Evolutionary conservation across 2,888 invertebrate genomes (phyloP).

Genomic region (Lasioglossum malachurum): DNA sequence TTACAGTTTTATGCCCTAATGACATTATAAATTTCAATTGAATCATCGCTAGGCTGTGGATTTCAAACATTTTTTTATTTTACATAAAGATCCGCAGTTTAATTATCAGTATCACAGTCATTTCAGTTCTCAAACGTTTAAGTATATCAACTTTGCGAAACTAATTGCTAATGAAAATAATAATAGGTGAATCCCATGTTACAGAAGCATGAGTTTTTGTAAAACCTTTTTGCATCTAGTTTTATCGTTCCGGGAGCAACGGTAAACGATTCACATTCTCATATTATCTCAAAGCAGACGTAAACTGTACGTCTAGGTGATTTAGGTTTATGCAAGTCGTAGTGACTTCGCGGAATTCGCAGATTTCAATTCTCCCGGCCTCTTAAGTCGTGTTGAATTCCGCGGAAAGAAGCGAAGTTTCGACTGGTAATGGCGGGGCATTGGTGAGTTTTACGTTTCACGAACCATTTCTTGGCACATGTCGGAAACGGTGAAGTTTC

Average conservation of each 20-base stretch:
- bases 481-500: slow-evolving; percentile 26
- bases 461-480: slow-evolving; percentile 50
- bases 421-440: slow-evolving; percentile 33
- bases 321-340: slow-evolving; percentile 18
- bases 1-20: no score
- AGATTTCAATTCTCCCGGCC: slow-evolving; percentile 41
- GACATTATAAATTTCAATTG: not conserved
- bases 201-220: not conserved
- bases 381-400: slow-evolving; percentile 33
- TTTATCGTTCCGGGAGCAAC: not conserved
- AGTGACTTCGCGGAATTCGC: slow-evolving; percentile 29
- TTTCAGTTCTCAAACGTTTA: not conserved
- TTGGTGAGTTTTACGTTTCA: slow-evolving; percentile 37
- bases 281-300: slow-evolving; percentile 8
- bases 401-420: slow-evolving; percentile 25
- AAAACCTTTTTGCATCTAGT: no score
- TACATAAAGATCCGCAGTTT: not conserved
- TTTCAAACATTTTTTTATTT: not conserved
- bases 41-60: not conserved
- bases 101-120: not conserved
- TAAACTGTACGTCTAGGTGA: slow-evolving; percentile 17
- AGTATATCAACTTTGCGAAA: not conserved
- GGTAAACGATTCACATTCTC: not conserved
- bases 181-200: not conserved
- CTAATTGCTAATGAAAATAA: not conserved